These are phyloP conservation scores for Dromococcyx pavoninus DNA, from an alignment of 2,797 vertebrate species.

Conservation along the genomic window DNA sequence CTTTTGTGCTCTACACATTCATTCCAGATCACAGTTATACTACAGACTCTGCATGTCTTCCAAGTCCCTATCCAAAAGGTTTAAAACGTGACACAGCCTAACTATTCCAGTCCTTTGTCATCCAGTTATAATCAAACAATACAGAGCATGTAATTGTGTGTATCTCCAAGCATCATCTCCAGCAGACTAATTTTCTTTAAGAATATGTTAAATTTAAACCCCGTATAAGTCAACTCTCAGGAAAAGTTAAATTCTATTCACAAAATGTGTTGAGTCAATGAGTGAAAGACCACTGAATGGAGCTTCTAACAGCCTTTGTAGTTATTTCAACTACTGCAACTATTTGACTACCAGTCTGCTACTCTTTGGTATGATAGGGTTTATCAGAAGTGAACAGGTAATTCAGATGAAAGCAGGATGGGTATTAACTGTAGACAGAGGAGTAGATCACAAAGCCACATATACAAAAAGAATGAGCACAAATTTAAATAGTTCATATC, in stretches of 20 bases:
- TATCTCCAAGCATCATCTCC: background rate
- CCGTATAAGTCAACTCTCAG: background rate
- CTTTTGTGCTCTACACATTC: background rate
- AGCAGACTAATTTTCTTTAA: background rate
- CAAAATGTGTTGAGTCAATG: rapidly evolving
- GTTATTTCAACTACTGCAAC: background rate
- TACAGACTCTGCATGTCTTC: background rate
- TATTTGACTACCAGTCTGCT: background rate
- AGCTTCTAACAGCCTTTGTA: background rate
- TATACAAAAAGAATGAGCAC: background rate
- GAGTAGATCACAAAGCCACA: background rate
- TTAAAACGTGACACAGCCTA: background rate
- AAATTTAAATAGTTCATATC: background rate
- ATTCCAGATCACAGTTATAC: background rate
- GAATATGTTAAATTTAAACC: background rate
- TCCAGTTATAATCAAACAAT: background rate
- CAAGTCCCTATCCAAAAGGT: background rate
- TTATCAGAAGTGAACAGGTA: background rate
- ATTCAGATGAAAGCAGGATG: background rate
- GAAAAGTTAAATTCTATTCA: background rate
- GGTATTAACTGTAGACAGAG: background rate
- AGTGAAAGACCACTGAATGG: background rate
- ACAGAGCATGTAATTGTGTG: background rate
- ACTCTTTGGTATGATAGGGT: background rate
- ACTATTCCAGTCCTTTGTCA: background rate